Evolutionary conservation across 2,113 vertebrate species (phyloP), one percentile per base, ranked within the genome.

Genomic region (Mionectes macconnelli): DNA sequence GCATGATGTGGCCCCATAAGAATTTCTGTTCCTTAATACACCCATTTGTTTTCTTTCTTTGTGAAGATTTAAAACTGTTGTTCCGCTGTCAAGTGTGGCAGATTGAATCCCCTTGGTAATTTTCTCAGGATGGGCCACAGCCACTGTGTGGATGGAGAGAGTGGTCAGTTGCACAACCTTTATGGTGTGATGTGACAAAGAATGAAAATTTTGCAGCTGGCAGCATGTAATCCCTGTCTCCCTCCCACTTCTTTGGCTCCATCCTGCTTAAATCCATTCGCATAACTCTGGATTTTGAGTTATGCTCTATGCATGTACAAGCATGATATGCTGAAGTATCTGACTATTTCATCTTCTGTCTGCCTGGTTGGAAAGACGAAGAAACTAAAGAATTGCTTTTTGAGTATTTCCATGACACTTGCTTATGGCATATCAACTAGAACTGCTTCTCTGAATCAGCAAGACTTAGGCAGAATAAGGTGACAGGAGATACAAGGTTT

Each of bases 1-100:
- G 94, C 1, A 37, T 93, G 90, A 96, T 95, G 93, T 74, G 85
- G 55, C 64, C 64, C 56, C 33, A 3, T 60, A 96, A 94, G 94
- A 93, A 95, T 93, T 96, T 90, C 75, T 92, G 55, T 22, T 91
- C 94, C 81, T 94, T 89, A 84, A 94, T 92, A 92, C 69, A 81
- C 17, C 44, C 86, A 35, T 95, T 93, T 95, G 56, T 72, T 94
- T 90, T 90, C 63, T 80, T 90, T 73, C 86, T 92, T 81, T 72
- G 44, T 84, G 86, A 92, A 88, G 39, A 91, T 94, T 84, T 84
- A 40, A 89, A 94, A 85, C 74, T 93, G 67, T 31, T 91, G 50
- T 93, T 93, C 75, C 72, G 44, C 60, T 90, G 70, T 91, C 87
- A 85, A 91, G 91, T 5, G 15, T 80, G 87, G 78, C 87, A 87